A percentile compares a stretch with the other conserved stretches of the same genome.
phyloP scores from a whole-genome alignment of 1,140 invertebrate species.

The Drosophila obscura region DNA sequence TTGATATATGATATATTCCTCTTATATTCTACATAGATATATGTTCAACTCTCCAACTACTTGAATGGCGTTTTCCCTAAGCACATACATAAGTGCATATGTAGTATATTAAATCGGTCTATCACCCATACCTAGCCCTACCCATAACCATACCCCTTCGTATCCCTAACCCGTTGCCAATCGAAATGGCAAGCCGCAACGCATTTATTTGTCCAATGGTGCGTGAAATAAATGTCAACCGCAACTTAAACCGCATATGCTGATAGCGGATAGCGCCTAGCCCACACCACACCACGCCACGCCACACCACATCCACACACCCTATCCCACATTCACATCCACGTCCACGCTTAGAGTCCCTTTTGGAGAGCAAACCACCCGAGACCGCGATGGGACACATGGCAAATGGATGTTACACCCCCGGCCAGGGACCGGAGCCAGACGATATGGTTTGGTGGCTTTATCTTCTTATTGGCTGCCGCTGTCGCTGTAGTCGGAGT shows the following conservation, averaged over 20 bases:
- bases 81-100: no score
- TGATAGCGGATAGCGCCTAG: conserved; percentile 72
- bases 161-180: conserved; percentile 12
- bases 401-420: conserved; percentile 38
- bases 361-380: conserved; percentile 42
- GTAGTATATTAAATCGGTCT: conserved; percentile 1
- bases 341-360: neutral
- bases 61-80: no score
- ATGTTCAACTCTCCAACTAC: no score
- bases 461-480: conserved; percentile 78
- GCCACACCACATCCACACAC: neutral
- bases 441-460: conserved; percentile 50
- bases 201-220: conserved; percentile 81
- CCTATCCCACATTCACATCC: neutral
- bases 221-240: conserved; percentile 81
- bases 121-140: conserved; percentile 8
- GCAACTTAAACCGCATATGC: conserved; percentile 81
- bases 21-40: no score
- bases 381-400: conserved; percentile 56
- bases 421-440: neutral
- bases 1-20: no score
- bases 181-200: conserved; percentile 69
- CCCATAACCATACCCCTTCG: conserved; percentile 5
- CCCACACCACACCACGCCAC: conserved; percentile 1
- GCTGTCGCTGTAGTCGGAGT: conserved; percentile 19